Conservation (phyloP, 2,888 invertebrate species). For the Cosmia pyralina region DNA sequence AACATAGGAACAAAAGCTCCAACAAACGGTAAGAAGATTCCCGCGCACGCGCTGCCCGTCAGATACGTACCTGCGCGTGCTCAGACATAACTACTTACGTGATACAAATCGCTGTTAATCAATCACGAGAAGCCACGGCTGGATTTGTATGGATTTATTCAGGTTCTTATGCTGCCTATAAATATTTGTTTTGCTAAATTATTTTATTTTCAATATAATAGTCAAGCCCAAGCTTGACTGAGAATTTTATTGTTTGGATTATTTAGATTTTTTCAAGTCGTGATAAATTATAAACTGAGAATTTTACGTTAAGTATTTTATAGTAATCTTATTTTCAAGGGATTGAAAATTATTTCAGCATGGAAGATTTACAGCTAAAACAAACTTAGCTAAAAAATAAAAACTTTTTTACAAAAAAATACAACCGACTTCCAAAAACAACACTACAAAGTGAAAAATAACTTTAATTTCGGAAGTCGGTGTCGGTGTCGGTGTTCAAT, state of each 20-base stretch:
- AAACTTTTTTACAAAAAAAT: too few relatives aligned
- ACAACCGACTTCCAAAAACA: too few relatives aligned
- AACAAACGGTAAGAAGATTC: slow-evolving; percentile 50
- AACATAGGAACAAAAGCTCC: slow-evolving; percentile 25
- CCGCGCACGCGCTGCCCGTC: slow-evolving; percentile 49
- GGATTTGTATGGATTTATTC: slow-evolving; percentile 51
- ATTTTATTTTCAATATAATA: too few relatives aligned
- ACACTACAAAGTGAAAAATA: too few relatives aligned
- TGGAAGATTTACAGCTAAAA: too few relatives aligned
- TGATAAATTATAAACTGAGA: neutral
- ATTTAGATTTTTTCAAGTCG: neutral
- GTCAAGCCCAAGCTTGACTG: too few relatives aligned
- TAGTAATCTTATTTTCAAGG: neutral
- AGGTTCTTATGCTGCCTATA: slow-evolving; percentile 14
- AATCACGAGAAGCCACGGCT: slow-evolving; percentile 48
- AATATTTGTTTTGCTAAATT: slow-evolving; percentile 5
- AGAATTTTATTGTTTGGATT: neutral
- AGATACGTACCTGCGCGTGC: slow-evolving; percentile 60
- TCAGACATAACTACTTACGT: slow-evolving; percentile 54
- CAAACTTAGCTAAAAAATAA: too few relatives aligned
- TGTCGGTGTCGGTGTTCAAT: too few relatives aligned
- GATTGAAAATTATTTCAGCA: neutral
- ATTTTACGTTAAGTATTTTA: neutral
- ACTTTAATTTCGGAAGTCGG: too few relatives aligned
- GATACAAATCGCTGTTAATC: slow-evolving; percentile 64